phyloP scores from a whole-genome alignment of 2,888 invertebrate species.

The Petrophora chlorosata region DNA sequence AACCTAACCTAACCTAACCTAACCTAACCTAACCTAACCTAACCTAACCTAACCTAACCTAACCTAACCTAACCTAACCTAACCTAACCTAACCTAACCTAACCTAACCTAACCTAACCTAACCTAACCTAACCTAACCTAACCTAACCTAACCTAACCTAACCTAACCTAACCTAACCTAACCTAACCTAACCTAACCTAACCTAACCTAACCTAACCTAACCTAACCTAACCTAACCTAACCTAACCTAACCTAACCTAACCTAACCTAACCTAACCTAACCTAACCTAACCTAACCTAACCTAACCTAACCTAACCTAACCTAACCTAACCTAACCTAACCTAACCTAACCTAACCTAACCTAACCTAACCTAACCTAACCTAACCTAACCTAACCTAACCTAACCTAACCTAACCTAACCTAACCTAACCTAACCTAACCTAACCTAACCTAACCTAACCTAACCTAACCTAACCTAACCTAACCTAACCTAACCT shows the following conservation, averaged over 20 bases:
- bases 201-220: not conserved
- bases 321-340: not conserved
- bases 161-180: no score
- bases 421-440: not conserved
- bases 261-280: not conserved
- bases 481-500: not conserved
- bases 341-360: not conserved
- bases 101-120: no score
- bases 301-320: not conserved
- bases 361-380: not conserved
- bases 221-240: not conserved
- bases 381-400: not conserved
- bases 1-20: no score
- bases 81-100: no score
- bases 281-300: not conserved
- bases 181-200: not conserved
- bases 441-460: not conserved
- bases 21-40: no score
- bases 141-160: no score
- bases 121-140: no score
- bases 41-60: no score
- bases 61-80: no score
- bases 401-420: not conserved
- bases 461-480: not conserved
- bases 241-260: not conserved